These are phyloP conservation scores for Aegithalos caudatus DNA, from an alignment of 2,113 vertebrate genomes.

Conservation along the genomic window DNA sequence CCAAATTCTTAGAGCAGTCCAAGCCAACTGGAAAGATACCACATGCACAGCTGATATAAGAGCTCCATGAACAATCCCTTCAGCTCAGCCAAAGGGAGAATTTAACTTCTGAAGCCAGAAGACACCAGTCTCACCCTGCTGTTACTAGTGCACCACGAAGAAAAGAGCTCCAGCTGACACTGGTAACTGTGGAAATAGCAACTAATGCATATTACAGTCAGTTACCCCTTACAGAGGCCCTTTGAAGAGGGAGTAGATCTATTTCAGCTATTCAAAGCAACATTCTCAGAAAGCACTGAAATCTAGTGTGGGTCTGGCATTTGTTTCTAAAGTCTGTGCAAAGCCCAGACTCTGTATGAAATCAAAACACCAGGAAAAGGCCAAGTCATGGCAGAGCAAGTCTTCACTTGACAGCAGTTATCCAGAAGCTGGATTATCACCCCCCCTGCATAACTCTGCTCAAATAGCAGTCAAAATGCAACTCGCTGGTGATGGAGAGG, in stretches of 20 bases:
- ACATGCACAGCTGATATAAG: neutral
- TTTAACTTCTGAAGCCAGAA: neutral
- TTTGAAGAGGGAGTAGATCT: neutral
- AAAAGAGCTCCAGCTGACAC: neutral
- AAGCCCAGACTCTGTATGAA: neutral
- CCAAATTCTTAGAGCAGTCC: neutral
- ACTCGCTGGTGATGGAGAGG: fast-evolving
- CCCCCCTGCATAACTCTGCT: neutral
- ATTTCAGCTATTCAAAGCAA: neutral
- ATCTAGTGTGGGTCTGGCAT: neutral
- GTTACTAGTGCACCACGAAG: neutral
- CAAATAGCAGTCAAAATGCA: neutral
- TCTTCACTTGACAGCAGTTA: neutral
- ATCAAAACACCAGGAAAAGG: neutral
- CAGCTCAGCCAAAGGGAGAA: neutral
- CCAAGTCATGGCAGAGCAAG: neutral
- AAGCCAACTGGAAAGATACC: neutral
- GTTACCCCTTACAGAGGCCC: neutral
- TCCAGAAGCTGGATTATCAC: neutral
- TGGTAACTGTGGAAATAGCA: neutral
- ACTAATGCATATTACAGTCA: neutral
- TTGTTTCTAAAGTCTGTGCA: neutral
- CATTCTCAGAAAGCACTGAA: neutral
- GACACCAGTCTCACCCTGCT: neutral
- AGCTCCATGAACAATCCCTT: neutral